These are phyloP conservation scores for Malurus melanocephalus DNA, from an alignment of 2,113 vertebrate species.

Conservation along the genomic window DNA sequence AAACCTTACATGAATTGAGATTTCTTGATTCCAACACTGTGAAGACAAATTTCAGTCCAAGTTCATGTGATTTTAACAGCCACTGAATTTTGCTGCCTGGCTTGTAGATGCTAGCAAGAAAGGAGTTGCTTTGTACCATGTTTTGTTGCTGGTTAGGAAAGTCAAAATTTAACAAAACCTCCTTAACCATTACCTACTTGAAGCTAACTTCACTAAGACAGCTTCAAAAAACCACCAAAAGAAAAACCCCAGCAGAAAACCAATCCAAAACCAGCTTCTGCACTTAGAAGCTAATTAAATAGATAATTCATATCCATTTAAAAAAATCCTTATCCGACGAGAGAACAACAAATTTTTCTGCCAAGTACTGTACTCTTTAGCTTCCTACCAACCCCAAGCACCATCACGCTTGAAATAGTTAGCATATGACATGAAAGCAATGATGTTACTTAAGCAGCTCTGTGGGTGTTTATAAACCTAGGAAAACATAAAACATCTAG, in stretches of 20 bases:
- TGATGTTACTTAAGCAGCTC: not conserved
- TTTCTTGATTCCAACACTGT: not conserved
- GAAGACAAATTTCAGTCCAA: not conserved
- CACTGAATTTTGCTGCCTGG: not conserved
- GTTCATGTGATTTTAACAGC: not conserved
- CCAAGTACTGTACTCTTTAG: not conserved
- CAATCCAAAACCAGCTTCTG: not conserved
- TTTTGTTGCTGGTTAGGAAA: not conserved
- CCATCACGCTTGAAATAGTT: not conserved
- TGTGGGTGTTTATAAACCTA: not conserved
- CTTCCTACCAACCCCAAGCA: not conserved
- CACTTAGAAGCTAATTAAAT: not conserved
- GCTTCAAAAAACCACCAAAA: not conserved
- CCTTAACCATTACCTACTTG: not conserved
- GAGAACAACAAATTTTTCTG: not conserved
- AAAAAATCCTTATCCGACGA: not conserved
- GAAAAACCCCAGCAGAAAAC: not conserved
- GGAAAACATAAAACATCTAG: not conserved
- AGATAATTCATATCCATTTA: not conserved
- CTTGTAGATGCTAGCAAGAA: not conserved
- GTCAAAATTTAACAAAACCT: not conserved
- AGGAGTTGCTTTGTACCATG: not conserved
- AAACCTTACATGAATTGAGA: not conserved
- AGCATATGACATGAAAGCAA: not conserved
- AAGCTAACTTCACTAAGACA: not conserved